Evolutionary conservation across 2,113 vertebrate genomes (phyloP).

Genomic region (Erythrolamprus reginae): DNA sequence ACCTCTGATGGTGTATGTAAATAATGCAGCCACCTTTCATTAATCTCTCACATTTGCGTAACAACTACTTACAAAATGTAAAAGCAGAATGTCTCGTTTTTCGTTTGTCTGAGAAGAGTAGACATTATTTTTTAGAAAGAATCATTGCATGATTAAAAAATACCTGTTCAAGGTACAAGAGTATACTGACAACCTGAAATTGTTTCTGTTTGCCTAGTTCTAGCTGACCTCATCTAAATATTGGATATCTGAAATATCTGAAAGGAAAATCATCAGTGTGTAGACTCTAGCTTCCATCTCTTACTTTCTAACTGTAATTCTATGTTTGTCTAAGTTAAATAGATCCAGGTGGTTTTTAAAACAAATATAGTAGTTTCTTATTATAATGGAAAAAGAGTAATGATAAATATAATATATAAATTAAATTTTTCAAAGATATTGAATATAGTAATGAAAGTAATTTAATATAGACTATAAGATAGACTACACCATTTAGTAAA

Average conservation of each 20-base stretch:
- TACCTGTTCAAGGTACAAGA: background rate
- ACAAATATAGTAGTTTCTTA: background rate
- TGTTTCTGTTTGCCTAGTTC: background rate
- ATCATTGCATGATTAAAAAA: background rate
- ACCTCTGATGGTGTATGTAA: background rate
- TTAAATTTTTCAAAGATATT: background rate
- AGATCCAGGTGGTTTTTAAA: background rate
- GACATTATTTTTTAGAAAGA: background rate
- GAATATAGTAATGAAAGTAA: background rate
- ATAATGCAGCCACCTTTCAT: background rate
- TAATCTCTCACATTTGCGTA: background rate
- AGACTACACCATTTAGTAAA: slow-evolving; percentile 3
- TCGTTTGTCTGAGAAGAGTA: background rate
- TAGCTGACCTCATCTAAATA: background rate
- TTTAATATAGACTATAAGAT: background rate
- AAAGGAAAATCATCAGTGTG: background rate
- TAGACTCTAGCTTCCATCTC: background rate
- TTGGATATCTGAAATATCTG: background rate
- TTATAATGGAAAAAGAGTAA: background rate
- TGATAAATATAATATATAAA: background rate
- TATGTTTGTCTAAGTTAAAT: background rate
- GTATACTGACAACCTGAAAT: background rate
- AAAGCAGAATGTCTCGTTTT: background rate
- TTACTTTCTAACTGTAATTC: background rate
- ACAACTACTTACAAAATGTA: background rate